Evolutionary conservation across 37 sponge, comb jelly and placozoan species (phyloP).

Genomic region (Petrosia ficiformis): DNA sequence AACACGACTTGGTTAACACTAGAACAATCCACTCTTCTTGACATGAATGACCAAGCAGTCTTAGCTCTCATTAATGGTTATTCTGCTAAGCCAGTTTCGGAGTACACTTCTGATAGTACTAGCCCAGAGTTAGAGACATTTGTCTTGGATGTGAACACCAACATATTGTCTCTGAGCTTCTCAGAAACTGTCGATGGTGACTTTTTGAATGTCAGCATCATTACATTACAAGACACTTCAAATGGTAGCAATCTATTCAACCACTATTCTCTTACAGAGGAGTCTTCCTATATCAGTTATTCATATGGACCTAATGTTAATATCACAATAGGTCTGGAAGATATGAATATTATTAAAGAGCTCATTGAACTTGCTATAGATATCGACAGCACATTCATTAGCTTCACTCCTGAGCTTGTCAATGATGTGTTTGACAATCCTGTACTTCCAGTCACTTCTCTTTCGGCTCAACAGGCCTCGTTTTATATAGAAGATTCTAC

Average conservation of each 20-base stretch:
- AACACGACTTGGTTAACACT: conserved; percentile 72
- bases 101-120: conserved; percentile 67
- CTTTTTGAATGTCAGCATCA: conserved; percentile 57
- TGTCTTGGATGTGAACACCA: conserved; percentile 54
- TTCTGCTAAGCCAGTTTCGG: conserved; percentile 37
- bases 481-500: conserved; percentile 40
- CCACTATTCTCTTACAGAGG: conserved; percentile 59
- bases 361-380: conserved; percentile 59
- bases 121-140: conserved; percentile 62
- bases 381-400: conserved; percentile 55
- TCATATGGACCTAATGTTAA: conserved; percentile 22
- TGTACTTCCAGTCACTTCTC: conserved; percentile 22
- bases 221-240: conserved; percentile 73
- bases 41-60: conserved; percentile 60
- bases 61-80: conserved; percentile 40
- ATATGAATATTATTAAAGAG: conserved; percentile 72
- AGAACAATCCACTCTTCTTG: conserved; percentile 61
- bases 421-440: conserved; percentile 79
- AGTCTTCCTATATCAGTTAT: conserved; percentile 33
- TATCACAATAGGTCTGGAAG: conserved; percentile 48
- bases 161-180: conserved; percentile 48
- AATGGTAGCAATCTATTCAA: conserved; percentile 47
- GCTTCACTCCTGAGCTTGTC: conserved; percentile 30
- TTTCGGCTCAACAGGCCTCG: conserved; percentile 15
- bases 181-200: conserved; percentile 79